Conservation (phyloP, 2,797 vertebrate species). For the Oceanodroma leucorhoa region DNA sequence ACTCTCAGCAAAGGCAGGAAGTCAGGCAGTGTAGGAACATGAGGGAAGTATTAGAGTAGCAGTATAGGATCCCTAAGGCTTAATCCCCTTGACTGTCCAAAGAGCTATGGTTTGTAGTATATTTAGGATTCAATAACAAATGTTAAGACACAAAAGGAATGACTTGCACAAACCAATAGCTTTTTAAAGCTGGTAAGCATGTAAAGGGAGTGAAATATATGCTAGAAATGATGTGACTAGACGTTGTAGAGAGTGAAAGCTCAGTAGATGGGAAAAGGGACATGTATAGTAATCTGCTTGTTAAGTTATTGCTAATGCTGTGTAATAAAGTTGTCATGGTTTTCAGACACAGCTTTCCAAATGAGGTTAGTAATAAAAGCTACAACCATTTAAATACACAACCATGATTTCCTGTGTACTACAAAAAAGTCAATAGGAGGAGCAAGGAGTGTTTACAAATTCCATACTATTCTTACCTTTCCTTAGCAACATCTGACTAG, state of each 20-base stretch:
- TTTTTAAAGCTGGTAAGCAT: not conserved
- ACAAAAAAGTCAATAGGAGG: not conserved
- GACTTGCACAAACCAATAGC: not conserved
- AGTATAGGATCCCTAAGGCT: not conserved
- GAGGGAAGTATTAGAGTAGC: not conserved
- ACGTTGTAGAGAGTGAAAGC: not conserved
- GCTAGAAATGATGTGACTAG: not conserved
- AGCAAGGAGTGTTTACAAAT: not conserved
- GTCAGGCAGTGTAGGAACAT: not conserved
- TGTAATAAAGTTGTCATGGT: not conserved
- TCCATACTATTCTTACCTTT: not conserved
- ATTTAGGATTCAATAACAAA: not conserved
- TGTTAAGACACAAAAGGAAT: not conserved
- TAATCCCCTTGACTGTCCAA: not conserved
- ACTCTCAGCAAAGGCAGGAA: not conserved
- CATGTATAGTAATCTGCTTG: not conserved
- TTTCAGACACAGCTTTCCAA: not conserved
- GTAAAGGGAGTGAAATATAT: not conserved
- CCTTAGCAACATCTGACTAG: not conserved
- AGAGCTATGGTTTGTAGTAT: not conserved
- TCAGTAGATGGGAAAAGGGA: not conserved
- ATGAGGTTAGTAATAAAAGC: not conserved
- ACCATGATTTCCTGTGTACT: not conserved
- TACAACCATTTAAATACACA: not conserved
- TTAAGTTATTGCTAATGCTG: not conserved